Evolutionary conservation across 2,113 vertebrate species (phyloP), one percentile per base, ranked within the genome.

Genomic region (Chelonoidis abingdonii): DNA sequence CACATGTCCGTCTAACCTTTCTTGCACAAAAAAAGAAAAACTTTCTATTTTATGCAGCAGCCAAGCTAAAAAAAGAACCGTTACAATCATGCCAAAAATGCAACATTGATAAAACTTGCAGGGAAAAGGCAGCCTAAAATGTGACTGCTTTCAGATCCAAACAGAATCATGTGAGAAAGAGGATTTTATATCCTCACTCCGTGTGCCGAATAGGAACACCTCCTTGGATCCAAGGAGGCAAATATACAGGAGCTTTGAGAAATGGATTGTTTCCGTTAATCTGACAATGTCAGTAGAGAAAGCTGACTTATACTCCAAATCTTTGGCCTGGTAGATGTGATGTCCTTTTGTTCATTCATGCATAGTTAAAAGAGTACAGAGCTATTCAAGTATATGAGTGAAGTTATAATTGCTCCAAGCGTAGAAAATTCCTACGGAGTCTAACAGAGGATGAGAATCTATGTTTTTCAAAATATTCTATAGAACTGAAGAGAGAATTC

Each of bases 41-140:
- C 4, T 78, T 52, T 90, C 89, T 93, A 4, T 86, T 95, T 90
- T 59, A 27, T 31, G 86, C 95, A 90, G 59, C 12, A 76, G 92
- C 38, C 86, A 83, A 87, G 88, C 94, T 94, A 96, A 96, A 97
- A 88, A 89, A 79, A 92, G 80, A 93, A 97, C 29, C n/a, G 83
- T 86, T 86, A 27, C 69, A 85, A 78, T 86, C 80, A 13, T 53
- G 93, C 93, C 93, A 88, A 95, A 95, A 97, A 91, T 54, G 47
- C 50, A 81, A 50, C 86, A 93, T 86, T 35, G 95, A 97, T 97
- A 97, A 95, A 97, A 95, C 12, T 35, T 0, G 72, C 94, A 88
- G 54, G 88, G 89, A 80, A 79, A 89, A 93, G 72, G 11, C 69
- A 17, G 2, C 5, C 7, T 75, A 69, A 69, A 91, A 57, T 1